Percentiles rank a stretch among this genome's conserved stretches.
Evolutionary conservation across 2,113 vertebrate species (phyloP).

Genomic region (Apteryx owenii): DNA sequence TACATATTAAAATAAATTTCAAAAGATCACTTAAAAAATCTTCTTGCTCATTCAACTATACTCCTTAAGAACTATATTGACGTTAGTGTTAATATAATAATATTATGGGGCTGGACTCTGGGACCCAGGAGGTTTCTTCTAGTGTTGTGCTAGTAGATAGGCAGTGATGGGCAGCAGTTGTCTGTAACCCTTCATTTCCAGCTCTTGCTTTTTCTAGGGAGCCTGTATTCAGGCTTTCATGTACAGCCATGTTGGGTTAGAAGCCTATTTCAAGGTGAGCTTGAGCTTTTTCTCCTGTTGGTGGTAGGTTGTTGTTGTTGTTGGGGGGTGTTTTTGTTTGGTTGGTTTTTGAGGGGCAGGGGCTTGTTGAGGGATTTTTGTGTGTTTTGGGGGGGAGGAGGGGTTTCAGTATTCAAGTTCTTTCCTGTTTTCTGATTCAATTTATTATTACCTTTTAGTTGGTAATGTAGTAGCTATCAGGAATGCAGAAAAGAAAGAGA

Average conservation of each 20-base stretch:
- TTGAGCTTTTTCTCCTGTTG: background rate
- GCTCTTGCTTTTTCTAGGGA: background rate
- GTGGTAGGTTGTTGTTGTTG: background rate
- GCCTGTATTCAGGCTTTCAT: background rate
- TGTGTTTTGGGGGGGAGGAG: rapidly evolving
- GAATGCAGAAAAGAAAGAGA: background rate
- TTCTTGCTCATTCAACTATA: background rate
- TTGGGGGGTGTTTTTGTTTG: too few species aligned
- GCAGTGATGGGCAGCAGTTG: background rate
- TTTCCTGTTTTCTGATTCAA: background rate
- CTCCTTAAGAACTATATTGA: background rate
- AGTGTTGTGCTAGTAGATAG: background rate
- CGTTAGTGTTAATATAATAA: background rate
- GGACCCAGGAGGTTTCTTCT: background rate
- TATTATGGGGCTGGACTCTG: background rate
- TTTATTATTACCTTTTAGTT: background rate
- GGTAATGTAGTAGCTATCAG: rapidly evolving
- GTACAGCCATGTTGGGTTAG: background rate
- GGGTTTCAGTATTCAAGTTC: background rate
- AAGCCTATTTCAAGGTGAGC: background rate
- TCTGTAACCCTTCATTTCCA: background rate
- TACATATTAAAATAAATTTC: background rate
- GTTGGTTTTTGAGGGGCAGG: too few species aligned
- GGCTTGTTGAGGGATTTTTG: background rate
- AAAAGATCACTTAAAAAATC: background rate